phyloP scores from a whole-genome alignment of 2,113 vertebrate species.

The Gobiocypris rarus region DNA sequence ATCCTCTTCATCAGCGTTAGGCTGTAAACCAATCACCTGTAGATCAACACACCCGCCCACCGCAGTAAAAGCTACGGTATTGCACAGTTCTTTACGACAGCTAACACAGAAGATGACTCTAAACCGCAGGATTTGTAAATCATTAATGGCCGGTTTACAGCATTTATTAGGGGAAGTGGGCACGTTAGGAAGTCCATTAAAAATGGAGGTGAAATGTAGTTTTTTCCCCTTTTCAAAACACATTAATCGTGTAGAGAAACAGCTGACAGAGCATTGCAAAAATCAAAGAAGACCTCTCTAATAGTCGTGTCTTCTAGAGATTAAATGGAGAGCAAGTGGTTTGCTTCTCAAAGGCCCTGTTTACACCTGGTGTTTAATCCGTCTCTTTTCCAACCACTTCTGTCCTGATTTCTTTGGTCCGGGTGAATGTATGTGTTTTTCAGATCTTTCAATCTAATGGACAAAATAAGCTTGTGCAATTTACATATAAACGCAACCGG shows the following conservation, averaged over 20 bases:
- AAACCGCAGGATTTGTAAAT: background rate
- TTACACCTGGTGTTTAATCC: no score
- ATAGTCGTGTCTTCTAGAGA: no score
- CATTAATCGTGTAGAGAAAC: background rate
- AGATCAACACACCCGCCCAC: background rate
- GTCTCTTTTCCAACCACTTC: no score
- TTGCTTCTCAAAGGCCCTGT: no score
- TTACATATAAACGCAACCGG: no score
- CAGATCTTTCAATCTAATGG: no score
- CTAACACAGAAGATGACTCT: background rate
- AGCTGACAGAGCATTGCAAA: background rate
- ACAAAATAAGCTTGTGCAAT: no score
- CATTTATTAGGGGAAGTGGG: background rate
- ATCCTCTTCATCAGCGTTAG: conserved; percentile 15
- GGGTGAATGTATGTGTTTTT: no score
- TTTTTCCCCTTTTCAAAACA: background rate
- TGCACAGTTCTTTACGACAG: background rate
- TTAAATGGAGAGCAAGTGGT: no score
- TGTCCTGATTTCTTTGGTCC: no score
- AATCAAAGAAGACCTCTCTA: background rate
- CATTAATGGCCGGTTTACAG: background rate
- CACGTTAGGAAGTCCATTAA: conserved; percentile 5
- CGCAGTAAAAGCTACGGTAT: background rate
- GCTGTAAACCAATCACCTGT: background rate
- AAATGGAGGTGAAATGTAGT: background rate